phyloP scores from a whole-genome alignment of 2,888 invertebrate genomes.

The Cryptocephalus primarius region DNA sequence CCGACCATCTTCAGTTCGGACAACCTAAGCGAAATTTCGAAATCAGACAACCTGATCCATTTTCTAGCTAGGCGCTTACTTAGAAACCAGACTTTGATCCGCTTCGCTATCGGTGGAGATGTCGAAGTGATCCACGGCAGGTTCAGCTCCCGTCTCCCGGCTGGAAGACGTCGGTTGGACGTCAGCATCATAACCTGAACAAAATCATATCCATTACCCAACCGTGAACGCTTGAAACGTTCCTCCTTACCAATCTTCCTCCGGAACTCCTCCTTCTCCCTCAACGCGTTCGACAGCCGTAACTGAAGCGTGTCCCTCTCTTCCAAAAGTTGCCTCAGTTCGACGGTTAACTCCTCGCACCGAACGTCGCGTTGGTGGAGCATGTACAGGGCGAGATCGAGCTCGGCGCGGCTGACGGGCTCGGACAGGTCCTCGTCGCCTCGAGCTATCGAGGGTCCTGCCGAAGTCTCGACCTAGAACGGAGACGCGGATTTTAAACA shows the following conservation, averaged over 20 bases:
- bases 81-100: no score
- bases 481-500: neutral
- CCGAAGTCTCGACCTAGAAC: neutral
- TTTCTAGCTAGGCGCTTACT: no score
- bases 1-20: slow-evolving; percentile 64
- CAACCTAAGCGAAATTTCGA: slow-evolving; percentile 40
- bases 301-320: slow-evolving; percentile 78
- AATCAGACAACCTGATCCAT: no score
- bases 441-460: slow-evolving; percentile 4
- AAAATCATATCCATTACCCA: no score
- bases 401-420: slow-evolving; percentile 45
- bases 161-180: no score
- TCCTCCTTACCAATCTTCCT: slow-evolving; percentile 19
- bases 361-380: slow-evolving; percentile 77
- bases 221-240: no score
- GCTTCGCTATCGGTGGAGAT: no score
- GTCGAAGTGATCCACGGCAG: no score
- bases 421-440: slow-evolving; percentile 22
- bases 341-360: slow-evolving; percentile 77
- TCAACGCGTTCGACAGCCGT: slow-evolving; percentile 67
- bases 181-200: no score
- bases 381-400: slow-evolving; percentile 74
- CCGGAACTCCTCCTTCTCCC: slow-evolving; percentile 56
- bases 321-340: slow-evolving; percentile 70
- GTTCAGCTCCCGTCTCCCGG: no score